Conservation (phyloP, 2,797 vertebrate genomes). For the Hydrocynus forskahlii region DNA sequence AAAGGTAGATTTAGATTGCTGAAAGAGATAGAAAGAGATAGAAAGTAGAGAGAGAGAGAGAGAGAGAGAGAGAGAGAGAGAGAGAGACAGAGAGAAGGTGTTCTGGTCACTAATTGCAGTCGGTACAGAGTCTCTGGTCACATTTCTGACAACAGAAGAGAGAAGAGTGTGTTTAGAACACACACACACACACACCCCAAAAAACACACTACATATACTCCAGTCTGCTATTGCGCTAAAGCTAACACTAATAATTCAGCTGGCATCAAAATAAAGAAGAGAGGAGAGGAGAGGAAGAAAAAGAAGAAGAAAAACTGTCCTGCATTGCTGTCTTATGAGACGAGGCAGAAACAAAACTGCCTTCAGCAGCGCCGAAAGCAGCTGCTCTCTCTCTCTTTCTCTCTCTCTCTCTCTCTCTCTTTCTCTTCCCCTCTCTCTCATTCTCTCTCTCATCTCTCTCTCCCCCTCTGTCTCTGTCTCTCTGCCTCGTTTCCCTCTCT, state of each 20-base stretch:
- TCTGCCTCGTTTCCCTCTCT: slow-evolving; percentile 42
- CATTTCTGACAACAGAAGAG: slow-evolving; percentile 71
- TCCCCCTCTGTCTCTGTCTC: background rate
- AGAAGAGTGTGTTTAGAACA: slow-evolving; percentile 73
- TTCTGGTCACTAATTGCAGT: slow-evolving; percentile 77
- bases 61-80: background rate
- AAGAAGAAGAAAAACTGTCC: slow-evolving; percentile 66
- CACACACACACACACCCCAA: slow-evolving; percentile 19
- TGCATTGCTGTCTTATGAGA: slow-evolving; percentile 75
- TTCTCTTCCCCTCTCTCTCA: background rate
- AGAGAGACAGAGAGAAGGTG: slow-evolving; percentile 51
- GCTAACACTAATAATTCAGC: slow-evolving; percentile 89
- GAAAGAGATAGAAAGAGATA: background rate
- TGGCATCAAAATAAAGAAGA: slow-evolving; percentile 80
- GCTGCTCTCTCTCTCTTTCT: no score
- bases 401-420: background rate
- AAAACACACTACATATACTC: slow-evolving; percentile 83
- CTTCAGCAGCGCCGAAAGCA: slow-evolving; percentile 68
- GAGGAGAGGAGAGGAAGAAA: slow-evolving; percentile 61
- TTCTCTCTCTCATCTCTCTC: background rate
- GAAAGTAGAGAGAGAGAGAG: no score
- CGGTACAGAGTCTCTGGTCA: slow-evolving; percentile 71
- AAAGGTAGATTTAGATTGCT: background rate
- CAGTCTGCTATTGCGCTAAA: slow-evolving; percentile 72
- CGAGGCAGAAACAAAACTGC: slow-evolving; percentile 77